These are phyloP conservation scores for pig (Sus scrofa) DNA, from an alignment of 2,113 vertebrate genomes.

Conservation along the genomic window T2T-Sscrofa CM000830.6:111215001-111215500, in stretches of 20 bases:
- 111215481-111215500: conserved; percentile 24
- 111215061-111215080: background rate
- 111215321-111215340: background rate
- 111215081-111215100: background rate
- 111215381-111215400: background rate
- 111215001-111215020: background rate
- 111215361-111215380: background rate
- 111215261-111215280: background rate
- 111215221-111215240: background rate
- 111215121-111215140: background rate
- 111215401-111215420: background rate
- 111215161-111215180: background rate
- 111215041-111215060: background rate
- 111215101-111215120: background rate
- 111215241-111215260: background rate
- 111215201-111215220: background rate
- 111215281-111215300: background rate
- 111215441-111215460: background rate
- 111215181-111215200: background rate
- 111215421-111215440: background rate
- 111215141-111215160: background rate
- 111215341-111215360: background rate
- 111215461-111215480: background rate
- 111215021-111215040: background rate
- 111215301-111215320: conserved; percentile 34